phyloP scores from a whole-genome alignment of 2,797 vertebrate species.

The Argentina silus region DNA sequence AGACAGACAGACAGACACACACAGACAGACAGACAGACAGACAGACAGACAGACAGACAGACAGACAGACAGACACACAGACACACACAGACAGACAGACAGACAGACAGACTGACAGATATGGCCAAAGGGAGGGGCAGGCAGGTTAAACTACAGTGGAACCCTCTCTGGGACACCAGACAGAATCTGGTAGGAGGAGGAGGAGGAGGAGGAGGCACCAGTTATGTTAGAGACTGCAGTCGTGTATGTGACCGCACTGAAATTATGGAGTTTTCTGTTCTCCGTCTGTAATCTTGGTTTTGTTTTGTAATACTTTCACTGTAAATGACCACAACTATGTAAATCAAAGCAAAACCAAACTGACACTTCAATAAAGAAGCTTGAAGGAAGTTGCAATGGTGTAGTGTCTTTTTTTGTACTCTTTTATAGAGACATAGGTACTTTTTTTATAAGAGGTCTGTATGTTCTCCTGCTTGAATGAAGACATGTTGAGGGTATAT shows the following conservation, averaged over 20 bases:
- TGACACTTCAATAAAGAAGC: slow-evolving; percentile 80
- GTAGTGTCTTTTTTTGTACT: slow-evolving; percentile 13
- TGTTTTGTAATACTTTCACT: slow-evolving; percentile 71
- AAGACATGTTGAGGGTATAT: not conserved
- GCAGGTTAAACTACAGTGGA: slow-evolving; percentile 25
- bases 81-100: not conserved
- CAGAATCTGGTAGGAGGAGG: slow-evolving; percentile 34
- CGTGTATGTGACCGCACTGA: slow-evolving; percentile 58
- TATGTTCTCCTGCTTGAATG: not conserved
- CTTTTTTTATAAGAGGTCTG: not conserved
- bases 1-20: not conserved
- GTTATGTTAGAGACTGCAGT: slow-evolving; percentile 32
- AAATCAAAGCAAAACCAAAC: slow-evolving; percentile 70
- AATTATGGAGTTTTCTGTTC: slow-evolving; percentile 31
- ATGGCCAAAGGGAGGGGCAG: slow-evolving; percentile 27
- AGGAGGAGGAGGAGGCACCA: slow-evolving; percentile 33
- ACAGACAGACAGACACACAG: no score
- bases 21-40: not conserved
- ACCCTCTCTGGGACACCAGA: slow-evolving; percentile 42
- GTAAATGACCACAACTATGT: slow-evolving; percentile 81
- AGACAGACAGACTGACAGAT: slow-evolving; percentile 3
- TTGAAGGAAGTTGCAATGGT: slow-evolving; percentile 56
- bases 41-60: not conserved
- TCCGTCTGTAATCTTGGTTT: slow-evolving; percentile 33
- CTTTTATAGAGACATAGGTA: no score